Percentiles rank a stretch among this genome's conserved stretches.
phyloP scores from a whole-genome alignment of 1,140 invertebrate genomes.

The Venturia canescens region DNA sequence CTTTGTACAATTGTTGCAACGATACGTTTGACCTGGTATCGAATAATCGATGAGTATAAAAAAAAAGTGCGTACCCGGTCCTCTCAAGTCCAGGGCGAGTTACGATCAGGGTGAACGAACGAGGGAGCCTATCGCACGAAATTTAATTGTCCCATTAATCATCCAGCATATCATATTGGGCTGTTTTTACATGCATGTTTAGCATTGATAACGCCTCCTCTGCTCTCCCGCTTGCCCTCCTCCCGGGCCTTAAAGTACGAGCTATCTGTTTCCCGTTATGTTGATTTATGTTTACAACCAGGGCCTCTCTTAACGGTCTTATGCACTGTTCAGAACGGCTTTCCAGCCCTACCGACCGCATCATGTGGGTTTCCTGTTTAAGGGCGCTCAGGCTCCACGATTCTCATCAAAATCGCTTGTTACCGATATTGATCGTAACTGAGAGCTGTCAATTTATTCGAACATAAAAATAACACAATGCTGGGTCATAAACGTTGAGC shows the following conservation, averaged over 20 bases:
- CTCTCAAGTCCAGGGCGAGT: conserved; percentile 9
- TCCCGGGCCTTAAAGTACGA: conserved; percentile 8
- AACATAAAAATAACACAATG: too few species aligned
- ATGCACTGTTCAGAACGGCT: not conserved
- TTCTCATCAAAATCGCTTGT: too few species aligned
- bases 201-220: conserved; percentile 70
- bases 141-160: conserved; percentile 76
- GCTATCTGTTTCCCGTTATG: conserved; percentile 64
- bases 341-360: not conserved
- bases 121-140: conserved; percentile 47
- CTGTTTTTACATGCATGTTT: conserved; percentile 71
- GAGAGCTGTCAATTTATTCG: not conserved
- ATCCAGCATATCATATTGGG: conserved; percentile 64
- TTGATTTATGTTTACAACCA: conserved; percentile 70
- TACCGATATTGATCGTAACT: too few species aligned
- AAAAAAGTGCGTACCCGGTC: not conserved
- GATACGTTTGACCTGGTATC: not conserved
- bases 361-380: not conserved
- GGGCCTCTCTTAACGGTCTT: not conserved
- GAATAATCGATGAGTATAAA: conserved; percentile 11
- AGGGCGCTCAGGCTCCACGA: too few species aligned
- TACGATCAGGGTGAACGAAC: conserved; percentile 26
- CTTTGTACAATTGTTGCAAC: too few species aligned
- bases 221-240: conserved; percentile 23
- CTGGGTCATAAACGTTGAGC: too few species aligned